phyloP scores from a whole-genome alignment of 2,113 vertebrate species.

The Bucco capensis region DNA sequence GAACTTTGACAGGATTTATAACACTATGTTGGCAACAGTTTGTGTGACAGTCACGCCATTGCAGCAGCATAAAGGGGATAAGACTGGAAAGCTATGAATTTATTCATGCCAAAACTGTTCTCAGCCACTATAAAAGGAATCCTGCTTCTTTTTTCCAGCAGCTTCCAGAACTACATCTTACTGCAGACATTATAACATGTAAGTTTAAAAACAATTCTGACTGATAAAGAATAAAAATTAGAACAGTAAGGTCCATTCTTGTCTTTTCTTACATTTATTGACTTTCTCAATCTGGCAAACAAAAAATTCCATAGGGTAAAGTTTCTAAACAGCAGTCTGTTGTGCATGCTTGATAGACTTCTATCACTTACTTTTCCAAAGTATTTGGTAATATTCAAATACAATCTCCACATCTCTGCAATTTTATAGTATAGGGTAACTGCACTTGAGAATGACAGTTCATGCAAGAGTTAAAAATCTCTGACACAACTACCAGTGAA shows the following conservation, averaged over 20 bases:
- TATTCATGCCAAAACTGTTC: not conserved
- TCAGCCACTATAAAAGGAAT: not conserved
- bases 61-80: not conserved
- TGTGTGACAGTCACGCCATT: not conserved
- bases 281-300: not conserved
- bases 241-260: not conserved
- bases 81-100: not conserved
- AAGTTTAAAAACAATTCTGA: not conserved
- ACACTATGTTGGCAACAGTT: not conserved
- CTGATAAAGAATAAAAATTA: not conserved
- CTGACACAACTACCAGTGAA: not conserved
- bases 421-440: not conserved
- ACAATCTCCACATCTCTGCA: not conserved
- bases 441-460: not conserved
- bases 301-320: not conserved
- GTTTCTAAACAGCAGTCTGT: not conserved
- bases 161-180: not conserved
- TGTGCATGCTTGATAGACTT: not conserved
- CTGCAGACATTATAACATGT: not conserved
- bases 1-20: not conserved
- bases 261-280: not conserved
- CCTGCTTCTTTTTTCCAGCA: not conserved
- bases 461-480: not conserved
- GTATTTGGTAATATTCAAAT: not conserved
- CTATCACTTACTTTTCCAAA: not conserved